Percentiles rank a stretch among this genome's conserved stretches.
Evolutionary conservation across 2,797 vertebrate genomes (phyloP).

Genomic region (Florisuga fusca): DNA sequence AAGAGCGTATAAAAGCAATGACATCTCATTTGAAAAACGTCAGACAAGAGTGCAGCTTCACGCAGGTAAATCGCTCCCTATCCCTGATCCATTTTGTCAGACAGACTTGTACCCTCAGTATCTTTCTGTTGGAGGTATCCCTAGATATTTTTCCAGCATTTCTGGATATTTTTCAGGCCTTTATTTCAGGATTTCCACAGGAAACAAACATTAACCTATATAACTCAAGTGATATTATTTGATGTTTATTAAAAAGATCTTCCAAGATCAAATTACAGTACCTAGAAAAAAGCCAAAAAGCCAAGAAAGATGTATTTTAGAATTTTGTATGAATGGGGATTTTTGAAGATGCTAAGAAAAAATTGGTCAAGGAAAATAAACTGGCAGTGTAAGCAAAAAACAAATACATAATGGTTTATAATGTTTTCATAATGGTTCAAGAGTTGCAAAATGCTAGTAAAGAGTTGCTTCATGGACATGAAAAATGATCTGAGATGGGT

Average conservation of each 20-base stretch:
- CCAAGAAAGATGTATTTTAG: not conserved
- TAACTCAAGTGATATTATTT: not conserved
- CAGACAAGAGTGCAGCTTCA: slow-evolving; percentile 84
- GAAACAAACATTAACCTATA: not conserved
- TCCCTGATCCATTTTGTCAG: fast-evolving
- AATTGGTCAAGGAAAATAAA: not conserved
- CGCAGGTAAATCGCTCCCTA: slow-evolving; percentile 81
- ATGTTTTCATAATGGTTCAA: not conserved
- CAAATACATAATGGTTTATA: not conserved
- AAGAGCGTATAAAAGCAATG: slow-evolving; percentile 81
- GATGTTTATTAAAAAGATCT: not conserved
- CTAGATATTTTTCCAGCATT: fast-evolving
- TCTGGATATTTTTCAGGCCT: not conserved
- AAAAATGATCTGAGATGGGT: not conserved
- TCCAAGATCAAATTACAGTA: not conserved
- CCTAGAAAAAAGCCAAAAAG: not conserved
- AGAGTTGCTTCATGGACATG: not conserved
- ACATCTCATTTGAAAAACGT: slow-evolving; percentile 82
- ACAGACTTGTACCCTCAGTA: no score
- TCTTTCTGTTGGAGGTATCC: not conserved
- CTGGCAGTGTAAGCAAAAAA: not conserved
- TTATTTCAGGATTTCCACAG: not conserved
- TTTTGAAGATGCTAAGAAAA: not conserved
- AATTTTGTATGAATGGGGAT: not conserved
- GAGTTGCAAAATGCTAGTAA: not conserved